These are phyloP conservation scores for Petroica traversi DNA, from an alignment of 2,113 vertebrate genomes.

Conservation along the genomic window DNA sequence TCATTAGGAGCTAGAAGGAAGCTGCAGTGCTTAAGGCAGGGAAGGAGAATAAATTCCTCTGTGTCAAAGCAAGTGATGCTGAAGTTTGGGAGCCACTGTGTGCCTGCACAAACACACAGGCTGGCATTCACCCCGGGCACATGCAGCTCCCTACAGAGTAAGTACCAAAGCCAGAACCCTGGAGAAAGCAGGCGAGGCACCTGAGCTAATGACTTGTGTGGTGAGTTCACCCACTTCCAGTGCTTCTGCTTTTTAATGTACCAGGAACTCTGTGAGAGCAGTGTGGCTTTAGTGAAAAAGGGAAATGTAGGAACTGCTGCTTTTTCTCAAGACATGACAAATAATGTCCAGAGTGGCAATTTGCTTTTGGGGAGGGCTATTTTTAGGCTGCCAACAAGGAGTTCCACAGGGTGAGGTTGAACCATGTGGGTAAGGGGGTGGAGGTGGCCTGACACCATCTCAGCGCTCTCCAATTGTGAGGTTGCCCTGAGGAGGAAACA, in stretches of 20 bases:
- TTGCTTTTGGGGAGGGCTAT: neutral
- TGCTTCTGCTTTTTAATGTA: neutral
- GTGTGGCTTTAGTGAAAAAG: neutral
- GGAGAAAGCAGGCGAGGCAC: neutral
- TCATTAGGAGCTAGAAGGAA: neutral
- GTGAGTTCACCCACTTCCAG: neutral
- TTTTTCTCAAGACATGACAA: neutral
- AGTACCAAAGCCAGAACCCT: neutral
- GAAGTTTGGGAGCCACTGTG: neutral
- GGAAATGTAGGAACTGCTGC: neutral
- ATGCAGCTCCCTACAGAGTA: neutral
- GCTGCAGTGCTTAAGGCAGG: fast-evolving
- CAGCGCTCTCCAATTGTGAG: neutral
- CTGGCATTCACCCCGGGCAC: fast-evolving
- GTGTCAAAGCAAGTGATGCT: neutral
- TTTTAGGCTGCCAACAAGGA: neutral
- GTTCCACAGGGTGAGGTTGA: neutral
- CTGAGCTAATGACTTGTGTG: neutral
- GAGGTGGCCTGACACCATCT: neutral
- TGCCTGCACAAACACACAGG: neutral
- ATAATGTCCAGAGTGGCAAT: fast-evolving
- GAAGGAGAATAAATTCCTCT: neutral
- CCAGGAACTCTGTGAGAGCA: neutral
- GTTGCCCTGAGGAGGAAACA: neutral
- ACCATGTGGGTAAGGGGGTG: neutral